Evolutionary conservation across 2,113 vertebrate genomes (phyloP), one percentile per base, ranked within the genome.

Genomic region (Lampris megalopsis): DNA sequence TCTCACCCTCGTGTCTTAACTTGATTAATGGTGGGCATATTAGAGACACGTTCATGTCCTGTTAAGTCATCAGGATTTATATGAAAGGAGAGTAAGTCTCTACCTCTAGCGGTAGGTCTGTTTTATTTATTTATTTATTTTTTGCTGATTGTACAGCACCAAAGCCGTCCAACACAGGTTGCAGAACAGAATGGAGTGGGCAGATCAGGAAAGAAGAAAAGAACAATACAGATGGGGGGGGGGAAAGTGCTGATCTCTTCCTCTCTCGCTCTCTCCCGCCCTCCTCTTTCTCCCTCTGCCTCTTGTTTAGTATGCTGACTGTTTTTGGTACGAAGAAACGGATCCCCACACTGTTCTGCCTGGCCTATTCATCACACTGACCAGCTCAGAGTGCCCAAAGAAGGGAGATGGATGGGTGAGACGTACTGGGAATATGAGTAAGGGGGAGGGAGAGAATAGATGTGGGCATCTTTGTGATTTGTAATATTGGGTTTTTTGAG

Each of bases 361-460:
- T 87, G 82, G 88, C 83, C 85, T 87, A 84, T 89, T 90, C 84
- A 88, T 89, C 89, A 88, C 84, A 87, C 73, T 78, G 84, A 90
- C 88, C 76, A 86, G 77, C 75, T 77, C 71, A 85, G 24, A 24
- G 24, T 24, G 24, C 24, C 24, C 72, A 72, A 81, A 84, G 83
- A 74, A 88, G 70, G 73, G 6, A 45, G 79, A 79, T 85, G 37
- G 52, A 74, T 57, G 80, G 77, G 72, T 57, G 74, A 86, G 75
- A 58, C 80, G 65, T 0, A 4, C 59, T 54, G 1, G 63, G 78
- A 72, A 75, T 71, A 52, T 49, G 80, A 1, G 3, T 67, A 53
- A 48, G 59, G 35, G 72, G 56, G 24, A 58, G 63, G 73, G 35
- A 57, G 52, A 75, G 79, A 38, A 38, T 40, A 71, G 53, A 71